A percentile compares a stretch with the other conserved stretches of the same genome.
Evolutionary conservation across 2,113 vertebrate species (phyloP).

Genomic region (Carollia perspicillata): DNA sequence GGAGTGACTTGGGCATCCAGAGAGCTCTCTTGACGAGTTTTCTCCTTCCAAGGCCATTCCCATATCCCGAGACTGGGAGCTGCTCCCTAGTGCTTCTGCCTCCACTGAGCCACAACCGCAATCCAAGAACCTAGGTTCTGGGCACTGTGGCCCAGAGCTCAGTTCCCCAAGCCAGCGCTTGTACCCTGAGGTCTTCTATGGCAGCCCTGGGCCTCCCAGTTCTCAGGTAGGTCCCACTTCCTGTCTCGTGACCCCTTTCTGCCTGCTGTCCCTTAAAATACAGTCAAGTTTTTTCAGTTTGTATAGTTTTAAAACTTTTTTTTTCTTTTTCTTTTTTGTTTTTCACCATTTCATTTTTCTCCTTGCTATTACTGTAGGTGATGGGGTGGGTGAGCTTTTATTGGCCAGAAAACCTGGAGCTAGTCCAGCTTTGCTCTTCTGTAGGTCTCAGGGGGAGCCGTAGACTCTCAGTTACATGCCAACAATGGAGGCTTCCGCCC

Average conservation of each 20-base stretch:
- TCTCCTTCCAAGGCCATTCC: conserved; percentile 55
- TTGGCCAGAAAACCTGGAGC: neutral
- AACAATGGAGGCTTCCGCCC: conserved; percentile 73
- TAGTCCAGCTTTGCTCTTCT: neutral
- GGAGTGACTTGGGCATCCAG: neutral
- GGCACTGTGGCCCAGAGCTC: conserved; percentile 54
- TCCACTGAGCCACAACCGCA: conserved; percentile 54
- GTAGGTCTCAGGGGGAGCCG: conserved; percentile 68
- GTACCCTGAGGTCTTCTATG: conserved; percentile 74
- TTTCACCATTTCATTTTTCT: neutral
- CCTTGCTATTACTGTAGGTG: neutral
- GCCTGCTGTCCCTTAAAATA: neutral
- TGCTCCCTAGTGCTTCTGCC: conserved; percentile 57
- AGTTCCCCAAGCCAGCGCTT: conserved; percentile 64
- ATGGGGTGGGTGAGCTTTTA: neutral
- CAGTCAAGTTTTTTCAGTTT: neutral
- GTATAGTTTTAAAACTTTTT: neutral
- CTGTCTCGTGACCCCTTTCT: neutral
- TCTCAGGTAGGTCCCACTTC: conserved; percentile 53
- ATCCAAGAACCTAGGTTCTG: conserved; percentile 44
- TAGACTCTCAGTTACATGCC: conserved; percentile 75
- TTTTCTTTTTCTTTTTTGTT: too few relatives aligned
- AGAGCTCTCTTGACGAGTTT: neutral
- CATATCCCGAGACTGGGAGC: conserved; percentile 71
- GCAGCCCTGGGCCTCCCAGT: conserved; percentile 67